phyloP scores from a whole-genome alignment of 2,888 invertebrate genomes.

The Cabera pusaria region DNA sequence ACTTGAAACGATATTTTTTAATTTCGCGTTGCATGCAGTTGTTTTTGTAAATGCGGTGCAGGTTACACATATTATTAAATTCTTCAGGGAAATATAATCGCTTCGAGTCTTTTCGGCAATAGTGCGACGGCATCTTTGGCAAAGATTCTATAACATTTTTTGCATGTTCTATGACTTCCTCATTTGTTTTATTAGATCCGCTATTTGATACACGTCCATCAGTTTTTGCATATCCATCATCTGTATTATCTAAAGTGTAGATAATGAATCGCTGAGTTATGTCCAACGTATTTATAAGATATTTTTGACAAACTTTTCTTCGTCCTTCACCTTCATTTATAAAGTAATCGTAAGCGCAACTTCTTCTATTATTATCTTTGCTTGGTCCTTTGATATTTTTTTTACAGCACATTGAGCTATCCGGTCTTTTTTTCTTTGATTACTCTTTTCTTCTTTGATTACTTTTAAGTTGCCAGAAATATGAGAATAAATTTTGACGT shows the following conservation, averaged over 20 bases:
- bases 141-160: slow-evolving; percentile 18
- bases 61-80: slow-evolving; percentile 16
- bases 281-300: slow-evolving; percentile 11
- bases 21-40: too few relatives aligned
- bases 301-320: slow-evolving; percentile 14
- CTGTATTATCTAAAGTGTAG: slow-evolving; percentile 12
- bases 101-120: slow-evolving; percentile 20
- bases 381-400: slow-evolving; percentile 8
- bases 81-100: slow-evolving; percentile 18
- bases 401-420: slow-evolving; percentile 5
- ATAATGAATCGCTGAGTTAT: slow-evolving; percentile 5
- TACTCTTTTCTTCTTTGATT: too few relatives aligned
- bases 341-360: slow-evolving; percentile 14
- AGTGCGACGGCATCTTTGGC: slow-evolving; percentile 20
- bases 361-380: slow-evolving; percentile 2
- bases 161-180: slow-evolving; percentile 7
- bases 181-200: slow-evolving; percentile 16
- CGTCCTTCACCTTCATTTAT: slow-evolving; percentile 23
- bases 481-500: slow-evolving; percentile 9
- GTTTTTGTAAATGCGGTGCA: background rate
- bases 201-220: slow-evolving; percentile 13
- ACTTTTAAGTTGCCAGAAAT: slow-evolving; percentile 18
- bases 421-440: slow-evolving; percentile 17
- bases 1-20: background rate
- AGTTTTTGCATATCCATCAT: slow-evolving; percentile 9